These are phyloP conservation scores for Semicossyphus pulcher DNA, from an alignment of 2,113 vertebrate genomes.

Conservation along the genomic window DNA sequence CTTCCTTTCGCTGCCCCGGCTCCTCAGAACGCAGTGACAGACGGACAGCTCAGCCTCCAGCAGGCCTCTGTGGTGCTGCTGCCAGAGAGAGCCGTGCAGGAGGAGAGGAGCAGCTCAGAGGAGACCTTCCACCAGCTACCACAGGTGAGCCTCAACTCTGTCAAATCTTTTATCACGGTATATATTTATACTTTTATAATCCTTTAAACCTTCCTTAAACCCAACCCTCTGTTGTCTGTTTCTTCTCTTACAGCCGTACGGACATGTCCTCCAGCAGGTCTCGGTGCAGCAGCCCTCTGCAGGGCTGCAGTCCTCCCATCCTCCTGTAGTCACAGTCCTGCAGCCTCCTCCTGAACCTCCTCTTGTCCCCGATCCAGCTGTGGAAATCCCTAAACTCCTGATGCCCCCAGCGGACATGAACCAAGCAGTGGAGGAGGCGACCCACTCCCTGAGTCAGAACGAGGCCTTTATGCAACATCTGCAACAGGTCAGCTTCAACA, in stretches of 20 bases:
- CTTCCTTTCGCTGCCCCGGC: constrained; percentile 76
- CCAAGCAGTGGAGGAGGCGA: constrained; percentile 68
- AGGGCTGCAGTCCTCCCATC: constrained; percentile 60
- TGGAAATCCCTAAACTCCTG: constrained; percentile 69
- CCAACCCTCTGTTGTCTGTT: not conserved
- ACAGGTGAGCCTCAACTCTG: constrained; percentile 68
- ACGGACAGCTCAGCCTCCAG: constrained; percentile 74
- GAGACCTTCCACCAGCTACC: constrained; percentile 74
- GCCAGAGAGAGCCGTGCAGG: constrained; percentile 71
- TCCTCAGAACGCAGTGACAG: constrained; percentile 45
- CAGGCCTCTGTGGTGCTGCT: constrained; percentile 81
- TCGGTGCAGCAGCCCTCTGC: constrained; percentile 52
- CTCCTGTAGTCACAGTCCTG: constrained; percentile 70
- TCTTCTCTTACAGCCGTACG: constrained; percentile 58
- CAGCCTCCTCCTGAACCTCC: constrained; percentile 65
- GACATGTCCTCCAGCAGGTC: constrained; percentile 70
- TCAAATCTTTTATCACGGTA: too few relatives aligned
- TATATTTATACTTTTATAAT: too few relatives aligned
- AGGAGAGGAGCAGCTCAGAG: constrained; percentile 66
- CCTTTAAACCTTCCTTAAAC: too few relatives aligned
- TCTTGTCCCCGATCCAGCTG: constrained; percentile 46
- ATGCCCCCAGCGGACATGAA: constrained; percentile 67
- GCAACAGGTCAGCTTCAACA: constrained; percentile 72
- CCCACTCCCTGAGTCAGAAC: constrained; percentile 65
- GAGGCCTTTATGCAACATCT: constrained; percentile 79